Base-by-base conservation (phyloP, 2,113 vertebrate species). In the Myrmecobius fasciatus region DNA sequence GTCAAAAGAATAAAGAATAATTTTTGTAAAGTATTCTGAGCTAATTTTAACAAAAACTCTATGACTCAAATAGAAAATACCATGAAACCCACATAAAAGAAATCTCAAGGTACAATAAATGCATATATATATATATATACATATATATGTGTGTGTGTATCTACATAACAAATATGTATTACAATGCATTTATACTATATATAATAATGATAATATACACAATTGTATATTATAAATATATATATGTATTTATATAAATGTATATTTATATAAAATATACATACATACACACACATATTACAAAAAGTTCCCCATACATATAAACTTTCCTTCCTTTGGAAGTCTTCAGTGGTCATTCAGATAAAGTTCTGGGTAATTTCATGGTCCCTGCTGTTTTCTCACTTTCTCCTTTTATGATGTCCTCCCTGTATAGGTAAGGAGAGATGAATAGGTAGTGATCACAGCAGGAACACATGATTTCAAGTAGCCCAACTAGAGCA, bases 1-100 rank as follows among this genome's bases (percentile, higher is more conserved):
- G 91, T n/a, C 26, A 92, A 90, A 94, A 10, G 51, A 24, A 94
- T 91, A 48, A 75, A 97, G 92, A 94, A 53, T 53, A 96, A 93
- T 53, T 9, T 75, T 75, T 75, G 17, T n/a, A 75, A 75, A 75
- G 52, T 60, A 46, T 52, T 90, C 93, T 95, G 36, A 88, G 2
- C 94, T 8, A 92, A 54, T 14, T 46, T 26, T 52, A 95, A 20
- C 31, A 20, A 43, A n/a, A 75, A 75, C 6, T 75, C 5, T 75
- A 22, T 43, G 36, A 75, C 36, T 43, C 36, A 75, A 75, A n/a
- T 7, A 75, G 36, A 75, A 75, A 75, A 75, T 75, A 75, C 36
- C 17, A n/a, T 75, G 43, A 46, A 52, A 47, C 25, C 11, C 75
- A 11, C 48, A 51, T 56, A 46, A 53, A 36, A 46, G 91, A 89